Percentiles rank a stretch among this genome's conserved stretches.
These are phyloP conservation scores for Holacanthus passer DNA, from an alignment of 2,113 vertebrate species.

Conservation along the genomic window DNA sequence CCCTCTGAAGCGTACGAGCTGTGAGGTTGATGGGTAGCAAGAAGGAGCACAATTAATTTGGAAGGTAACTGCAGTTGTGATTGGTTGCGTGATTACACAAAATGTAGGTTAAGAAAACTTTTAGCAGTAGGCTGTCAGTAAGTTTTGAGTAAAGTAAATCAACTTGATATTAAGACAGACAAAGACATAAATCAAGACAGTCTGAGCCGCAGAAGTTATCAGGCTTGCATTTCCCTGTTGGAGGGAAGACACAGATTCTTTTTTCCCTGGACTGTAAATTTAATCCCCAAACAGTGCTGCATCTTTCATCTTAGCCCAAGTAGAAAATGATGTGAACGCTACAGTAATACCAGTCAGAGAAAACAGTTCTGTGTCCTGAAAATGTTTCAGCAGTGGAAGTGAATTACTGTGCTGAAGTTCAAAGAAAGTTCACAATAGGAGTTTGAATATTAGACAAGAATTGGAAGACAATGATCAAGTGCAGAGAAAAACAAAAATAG, in stretches of 20 bases:
- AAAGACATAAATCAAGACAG: conserved; percentile 3
- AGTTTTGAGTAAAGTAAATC: neutral
- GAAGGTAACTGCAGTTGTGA: conserved; percentile 11
- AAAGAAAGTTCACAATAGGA: conserved; percentile 23
- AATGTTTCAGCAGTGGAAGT: conserved; percentile 3
- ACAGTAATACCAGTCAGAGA: conserved; percentile 19
- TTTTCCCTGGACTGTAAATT: conserved; percentile 2
- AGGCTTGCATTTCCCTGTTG: neutral
- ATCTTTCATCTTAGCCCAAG: conserved; percentile 27
- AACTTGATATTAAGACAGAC: conserved; percentile 10
- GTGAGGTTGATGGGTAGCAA: conserved; percentile 4
- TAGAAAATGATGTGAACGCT: conserved; percentile 14
- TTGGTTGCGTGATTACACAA: conserved; percentile 29
- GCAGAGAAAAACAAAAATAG: neutral
- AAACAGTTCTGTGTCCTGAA: conserved; percentile 5
- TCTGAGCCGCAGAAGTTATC: neutral
- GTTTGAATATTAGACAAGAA: neutral
- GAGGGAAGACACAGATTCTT: conserved; percentile 5
- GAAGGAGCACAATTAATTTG: neutral
- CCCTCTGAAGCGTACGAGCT: conserved; percentile 17
- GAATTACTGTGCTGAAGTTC: conserved; percentile 9
- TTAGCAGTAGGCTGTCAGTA: neutral
- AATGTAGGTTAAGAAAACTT: neutral
- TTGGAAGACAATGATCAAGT: neutral
- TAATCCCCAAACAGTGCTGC: conserved; percentile 6